phyloP scores from a whole-genome alignment of 2,888 invertebrate species.

The Polia nebulosa region DNA sequence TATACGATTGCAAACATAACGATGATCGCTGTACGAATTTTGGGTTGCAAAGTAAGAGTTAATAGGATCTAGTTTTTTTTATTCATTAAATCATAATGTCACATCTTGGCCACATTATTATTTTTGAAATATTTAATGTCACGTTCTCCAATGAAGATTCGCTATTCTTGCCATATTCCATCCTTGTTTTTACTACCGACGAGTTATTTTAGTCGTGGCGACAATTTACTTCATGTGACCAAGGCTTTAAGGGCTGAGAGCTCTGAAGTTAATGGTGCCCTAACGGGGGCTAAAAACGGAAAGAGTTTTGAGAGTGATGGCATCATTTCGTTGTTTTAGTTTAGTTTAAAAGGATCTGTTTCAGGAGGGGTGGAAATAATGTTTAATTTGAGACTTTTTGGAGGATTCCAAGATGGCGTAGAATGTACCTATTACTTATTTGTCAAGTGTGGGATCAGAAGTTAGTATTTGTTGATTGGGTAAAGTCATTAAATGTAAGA shows the following conservation, averaged over 20 bases:
- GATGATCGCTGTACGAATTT: too few relatives aligned
- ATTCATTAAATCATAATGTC: too few relatives aligned
- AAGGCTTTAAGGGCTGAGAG: constrained; percentile 43
- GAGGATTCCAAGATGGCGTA: constrained; percentile 1
- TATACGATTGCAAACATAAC: too few relatives aligned
- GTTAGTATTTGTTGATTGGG: background rate
- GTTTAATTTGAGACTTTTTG: constrained; percentile 32
- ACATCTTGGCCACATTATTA: too few relatives aligned
- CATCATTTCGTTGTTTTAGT: constrained; percentile 63
- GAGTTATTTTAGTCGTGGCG: background rate
- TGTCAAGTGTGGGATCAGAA: background rate
- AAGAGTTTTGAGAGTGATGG: constrained; percentile 66
- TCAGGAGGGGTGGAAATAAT: constrained; percentile 13
- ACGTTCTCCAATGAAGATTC: too few relatives aligned
- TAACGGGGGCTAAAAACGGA: constrained; percentile 69
- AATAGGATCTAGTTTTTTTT: too few relatives aligned
- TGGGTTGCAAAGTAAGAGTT: too few relatives aligned
- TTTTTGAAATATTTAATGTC: too few relatives aligned
- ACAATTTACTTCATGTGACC: constrained; percentile 6
- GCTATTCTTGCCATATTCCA: too few relatives aligned
- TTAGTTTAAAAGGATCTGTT: constrained; percentile 52
- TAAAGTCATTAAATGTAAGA: too few relatives aligned
- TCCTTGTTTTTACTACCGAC: too few relatives aligned
- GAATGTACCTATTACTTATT: background rate
- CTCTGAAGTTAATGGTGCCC: constrained; percentile 70